phyloP scores from a whole-genome alignment of 2,888 invertebrate genomes.

The Thymelicus lineola region DNA sequence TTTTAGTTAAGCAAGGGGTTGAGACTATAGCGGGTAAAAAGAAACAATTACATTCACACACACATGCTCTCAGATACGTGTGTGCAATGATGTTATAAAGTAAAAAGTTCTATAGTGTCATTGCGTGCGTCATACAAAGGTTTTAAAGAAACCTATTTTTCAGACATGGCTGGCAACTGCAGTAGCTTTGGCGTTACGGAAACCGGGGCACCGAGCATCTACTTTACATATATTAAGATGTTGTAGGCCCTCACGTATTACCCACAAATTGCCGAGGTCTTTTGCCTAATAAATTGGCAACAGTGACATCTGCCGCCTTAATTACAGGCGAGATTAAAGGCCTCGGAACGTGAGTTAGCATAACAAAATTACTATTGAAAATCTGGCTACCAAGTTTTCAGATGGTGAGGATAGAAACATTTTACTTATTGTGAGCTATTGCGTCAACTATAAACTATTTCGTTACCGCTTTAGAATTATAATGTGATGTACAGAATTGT shows the following conservation, averaged over 20 bases:
- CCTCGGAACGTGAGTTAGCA: slow-evolving; percentile 38
- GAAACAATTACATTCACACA: too few relatives aligned
- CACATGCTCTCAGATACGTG: too few relatives aligned
- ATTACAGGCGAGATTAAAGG: slow-evolving; percentile 54
- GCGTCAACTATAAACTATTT: too few relatives aligned
- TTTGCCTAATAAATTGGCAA: slow-evolving; percentile 52
- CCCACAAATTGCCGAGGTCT: slow-evolving; percentile 46
- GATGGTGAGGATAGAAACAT: background rate
- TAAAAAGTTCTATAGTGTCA: too few relatives aligned
- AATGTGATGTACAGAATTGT: too few relatives aligned
- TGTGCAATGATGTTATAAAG: too few relatives aligned
- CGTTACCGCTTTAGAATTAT: too few relatives aligned
- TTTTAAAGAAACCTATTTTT: too few relatives aligned
- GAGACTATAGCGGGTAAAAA: too few relatives aligned
- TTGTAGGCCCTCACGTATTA: slow-evolving; percentile 17
- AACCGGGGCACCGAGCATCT: slow-evolving; percentile 3
- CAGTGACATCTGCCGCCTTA: slow-evolving; percentile 51
- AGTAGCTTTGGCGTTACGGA: background rate
- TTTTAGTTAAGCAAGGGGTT: too few relatives aligned
- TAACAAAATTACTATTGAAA: slow-evolving; percentile 31
- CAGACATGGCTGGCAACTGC: background rate
- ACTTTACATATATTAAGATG: slow-evolving; percentile 17
- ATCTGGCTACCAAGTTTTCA: slow-evolving; percentile 18
- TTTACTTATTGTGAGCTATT: background rate
- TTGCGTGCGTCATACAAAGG: too few relatives aligned